Evolutionary conservation across 2,888 invertebrate species (phyloP), one percentile per base, ranked within the genome.

Genomic region (Bellardia bayeri): DNA sequence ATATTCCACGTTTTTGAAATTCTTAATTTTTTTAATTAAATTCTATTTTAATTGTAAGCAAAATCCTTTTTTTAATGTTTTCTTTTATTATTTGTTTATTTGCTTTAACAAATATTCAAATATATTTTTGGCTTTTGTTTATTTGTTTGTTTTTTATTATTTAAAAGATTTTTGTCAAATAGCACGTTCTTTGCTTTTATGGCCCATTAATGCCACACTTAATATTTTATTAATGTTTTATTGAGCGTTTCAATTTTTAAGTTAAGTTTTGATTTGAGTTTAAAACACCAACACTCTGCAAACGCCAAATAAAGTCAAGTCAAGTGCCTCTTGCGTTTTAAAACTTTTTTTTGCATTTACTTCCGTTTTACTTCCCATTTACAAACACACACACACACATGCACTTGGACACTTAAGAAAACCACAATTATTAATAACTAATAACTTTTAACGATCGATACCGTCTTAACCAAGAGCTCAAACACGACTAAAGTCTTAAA

Each of bases 131-230:
- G 8, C 8, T 75, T 30, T 76, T 37, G 3, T 51, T 16, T 11
- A 13, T 51, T 37, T n/a, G 64, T 56, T 40, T 58, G 9, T 23
- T 42, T 9, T 16, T 42, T 72, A 9, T 51, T 23, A 16, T 37
- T 37, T 37, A 37, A 14, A 58, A 63, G 54, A 56, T 16, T 37
- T 76, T 71, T 71, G 64, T 30, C 37, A 82, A 86, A 86, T 71
- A 87, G 80, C 86, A 87, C 86, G 86, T 87, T 79, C 80, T 68
- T 80, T 16, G 14, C 66, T 80, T 87, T 87, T 75, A 87, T 76
- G 80, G 83, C 23, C 80, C 74, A 58, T 87, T 84, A 84, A 80
- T 83, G 83, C 56, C 83, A 84, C 86, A 87, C 75, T 80, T 87
- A 64, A 87, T 80, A 54, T 79, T 69, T 86, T 80, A 75, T 83